phyloP scores from a whole-genome alignment of 2,888 invertebrate species.

The Polymixis flavicincta region DNA sequence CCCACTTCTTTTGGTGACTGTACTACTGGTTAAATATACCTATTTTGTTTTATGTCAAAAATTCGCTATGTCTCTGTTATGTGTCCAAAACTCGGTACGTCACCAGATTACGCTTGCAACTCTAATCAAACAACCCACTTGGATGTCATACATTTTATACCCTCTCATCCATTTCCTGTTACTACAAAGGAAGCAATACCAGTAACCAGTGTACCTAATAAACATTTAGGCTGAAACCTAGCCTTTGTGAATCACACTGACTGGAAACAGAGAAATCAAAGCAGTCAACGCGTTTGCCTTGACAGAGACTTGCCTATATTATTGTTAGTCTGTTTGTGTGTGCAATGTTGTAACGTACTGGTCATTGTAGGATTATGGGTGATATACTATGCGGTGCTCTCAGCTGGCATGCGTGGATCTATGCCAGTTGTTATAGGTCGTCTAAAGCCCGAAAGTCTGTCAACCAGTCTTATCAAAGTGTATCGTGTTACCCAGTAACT shows the following conservation, averaged over 20 bases:
- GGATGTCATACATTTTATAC: slow-evolving; percentile 15
- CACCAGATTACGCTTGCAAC: not conserved
- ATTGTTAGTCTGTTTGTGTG: slow-evolving; percentile 29
- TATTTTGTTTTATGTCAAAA: too few relatives aligned
- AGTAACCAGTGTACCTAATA: slow-evolving; percentile 11
- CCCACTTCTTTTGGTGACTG: too few relatives aligned
- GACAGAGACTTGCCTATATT: not conserved
- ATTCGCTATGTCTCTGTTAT: too few relatives aligned
- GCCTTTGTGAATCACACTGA: slow-evolving; percentile 41
- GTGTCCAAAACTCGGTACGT: not conserved
- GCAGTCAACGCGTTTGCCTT: not conserved
- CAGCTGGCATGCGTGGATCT: too few relatives aligned
- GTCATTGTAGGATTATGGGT: not conserved
- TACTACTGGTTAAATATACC: too few relatives aligned
- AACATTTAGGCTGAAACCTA: slow-evolving; percentile 6
- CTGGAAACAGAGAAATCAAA: slow-evolving; percentile 21
- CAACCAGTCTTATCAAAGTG: too few relatives aligned
- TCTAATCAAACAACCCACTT: slow-evolving; percentile 11
- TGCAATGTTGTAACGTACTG: not conserved
- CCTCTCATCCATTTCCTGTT: not conserved
- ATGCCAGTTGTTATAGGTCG: too few relatives aligned
- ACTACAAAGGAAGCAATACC: slow-evolving; percentile 26
- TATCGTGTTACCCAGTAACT: too few relatives aligned
- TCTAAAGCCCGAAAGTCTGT: too few relatives aligned
- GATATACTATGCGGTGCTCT: too few relatives aligned